Conservation (phyloP, 2,888 invertebrate species). For the Geophilus truncorum region DNA sequence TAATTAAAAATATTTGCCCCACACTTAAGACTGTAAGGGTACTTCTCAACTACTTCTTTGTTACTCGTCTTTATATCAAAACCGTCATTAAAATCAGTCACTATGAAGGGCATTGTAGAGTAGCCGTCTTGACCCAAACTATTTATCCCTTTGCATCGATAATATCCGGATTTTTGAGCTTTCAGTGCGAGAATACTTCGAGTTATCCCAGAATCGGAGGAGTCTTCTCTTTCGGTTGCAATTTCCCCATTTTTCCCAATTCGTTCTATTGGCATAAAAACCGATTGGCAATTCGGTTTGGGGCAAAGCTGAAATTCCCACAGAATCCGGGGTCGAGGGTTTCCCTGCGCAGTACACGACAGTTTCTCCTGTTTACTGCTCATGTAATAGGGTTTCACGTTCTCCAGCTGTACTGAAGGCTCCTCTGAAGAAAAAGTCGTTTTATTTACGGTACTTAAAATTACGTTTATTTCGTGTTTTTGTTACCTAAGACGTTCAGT, state of each 20-base stretch:
- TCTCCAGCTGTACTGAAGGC: neutral
- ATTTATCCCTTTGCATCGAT: slow-evolving; percentile 33
- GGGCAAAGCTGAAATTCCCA: slow-evolving; percentile 32
- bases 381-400: neutral
- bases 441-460: too few relatives aligned
- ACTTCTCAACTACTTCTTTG: slow-evolving; percentile 28
- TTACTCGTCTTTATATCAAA: slow-evolving; percentile 15
- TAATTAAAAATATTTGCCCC: slow-evolving; percentile 33
- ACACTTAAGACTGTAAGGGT: slow-evolving; percentile 27
- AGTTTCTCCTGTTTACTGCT: neutral
- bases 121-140: neutral
- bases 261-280: neutral
- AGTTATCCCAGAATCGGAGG: neutral
- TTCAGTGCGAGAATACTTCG: slow-evolving; percentile 27
- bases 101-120: slow-evolving; percentile 20
- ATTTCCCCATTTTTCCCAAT: neutral
- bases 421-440: neutral
- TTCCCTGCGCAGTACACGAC: slow-evolving; percentile 31
- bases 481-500: slow-evolving; percentile 35
- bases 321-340: slow-evolving; percentile 28
- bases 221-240: neutral
- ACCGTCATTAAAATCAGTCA: slow-evolving; percentile 33
- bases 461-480: neutral
- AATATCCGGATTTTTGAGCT: slow-evolving; percentile 33
- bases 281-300: slow-evolving; percentile 21